A percentile compares a stretch with the other conserved stretches of the same genome.
Conservation (phyloP, 2,888 invertebrate species). For the Isoperla grammatica region DNA sequence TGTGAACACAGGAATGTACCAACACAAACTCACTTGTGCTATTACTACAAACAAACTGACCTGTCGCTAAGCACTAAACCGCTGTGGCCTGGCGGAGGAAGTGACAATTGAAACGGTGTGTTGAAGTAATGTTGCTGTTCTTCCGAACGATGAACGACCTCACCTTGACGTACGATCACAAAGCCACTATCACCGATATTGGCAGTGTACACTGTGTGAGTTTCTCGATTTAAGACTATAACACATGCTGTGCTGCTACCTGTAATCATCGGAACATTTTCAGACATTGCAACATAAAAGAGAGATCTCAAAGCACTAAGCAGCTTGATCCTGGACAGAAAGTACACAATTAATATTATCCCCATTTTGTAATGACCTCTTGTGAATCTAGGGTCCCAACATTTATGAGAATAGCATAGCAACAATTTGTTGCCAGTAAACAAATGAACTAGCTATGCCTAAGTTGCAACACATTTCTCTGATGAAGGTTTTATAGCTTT, state of each 20-base stretch:
- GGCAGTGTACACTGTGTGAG: conserved; percentile 86
- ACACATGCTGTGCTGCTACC: conserved; percentile 98
- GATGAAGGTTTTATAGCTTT: no score
- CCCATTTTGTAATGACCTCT: no score
- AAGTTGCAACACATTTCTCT: no score
- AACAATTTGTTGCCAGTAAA: no score
- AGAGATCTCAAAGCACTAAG: no score
- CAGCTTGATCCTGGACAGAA: no score
- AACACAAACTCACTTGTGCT: conserved; percentile 10
- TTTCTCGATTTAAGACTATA: conserved; percentile 85
- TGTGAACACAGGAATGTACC: conserved; percentile 4
- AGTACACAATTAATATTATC: no score
- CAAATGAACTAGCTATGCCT: no score
- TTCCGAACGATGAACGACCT: conserved; percentile 85
- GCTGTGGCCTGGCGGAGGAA: conserved; percentile 87
- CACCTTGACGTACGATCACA: conserved; percentile 81
- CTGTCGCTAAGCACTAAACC: conserved; percentile 85
- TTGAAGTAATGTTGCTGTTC: conserved; percentile 99
- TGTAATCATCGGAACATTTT: conserved; percentile 45
- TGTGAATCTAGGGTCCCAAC: no score
- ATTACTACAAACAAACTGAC: conserved; percentile 43
- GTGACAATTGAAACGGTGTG: conserved; percentile 93
- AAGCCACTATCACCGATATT: conserved; percentile 99
- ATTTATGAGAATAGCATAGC: no score
- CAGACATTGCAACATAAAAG: no score